Evolutionary conservation across 2,797 vertebrate species (phyloP).

Genomic region (Ptychobarbus kaznakovi): DNA sequence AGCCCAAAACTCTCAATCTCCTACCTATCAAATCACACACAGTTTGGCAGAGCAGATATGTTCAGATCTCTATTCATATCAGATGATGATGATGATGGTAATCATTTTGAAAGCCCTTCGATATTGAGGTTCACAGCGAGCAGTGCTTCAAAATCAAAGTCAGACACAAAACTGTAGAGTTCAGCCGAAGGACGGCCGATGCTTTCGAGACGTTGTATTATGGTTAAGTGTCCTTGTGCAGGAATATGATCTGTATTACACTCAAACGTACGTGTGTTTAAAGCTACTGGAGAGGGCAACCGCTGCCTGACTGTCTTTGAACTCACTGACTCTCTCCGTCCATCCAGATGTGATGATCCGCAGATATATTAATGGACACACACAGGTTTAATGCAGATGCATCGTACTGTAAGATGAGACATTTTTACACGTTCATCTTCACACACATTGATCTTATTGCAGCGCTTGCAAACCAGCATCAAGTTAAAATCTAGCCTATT

Average conservation of each 20-base stretch:
- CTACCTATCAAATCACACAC: slow-evolving; percentile 28
- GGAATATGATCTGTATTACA: not conserved
- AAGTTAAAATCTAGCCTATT: not conserved
- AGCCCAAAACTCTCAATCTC: slow-evolving; percentile 25
- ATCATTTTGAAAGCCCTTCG: slow-evolving; percentile 42
- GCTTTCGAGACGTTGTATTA: not conserved
- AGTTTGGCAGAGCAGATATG: slow-evolving; percentile 25
- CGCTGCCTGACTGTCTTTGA: not conserved
- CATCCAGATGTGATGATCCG: not conserved
- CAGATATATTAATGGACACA: not conserved
- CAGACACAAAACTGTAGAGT: slow-evolving; percentile 43
- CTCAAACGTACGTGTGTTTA: not conserved
- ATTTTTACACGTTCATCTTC: not conserved
- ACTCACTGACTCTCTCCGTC: not conserved
- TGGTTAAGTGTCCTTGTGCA: not conserved
- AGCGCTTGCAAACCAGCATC: not conserved
- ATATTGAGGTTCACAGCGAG: slow-evolving; percentile 52
- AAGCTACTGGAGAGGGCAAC: not conserved
- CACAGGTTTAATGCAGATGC: not conserved
- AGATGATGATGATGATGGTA: slow-evolving; percentile 47
- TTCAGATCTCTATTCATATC: slow-evolving; percentile 53
- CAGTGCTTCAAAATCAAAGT: slow-evolving; percentile 31
- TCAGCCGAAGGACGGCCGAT: slow-evolving; percentile 45
- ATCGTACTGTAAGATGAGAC: not conserved
- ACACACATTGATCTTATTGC: not conserved